phyloP scores from a whole-genome alignment of 2,113 vertebrate species.

The Ictidomys tridecemlineatus region DNA sequence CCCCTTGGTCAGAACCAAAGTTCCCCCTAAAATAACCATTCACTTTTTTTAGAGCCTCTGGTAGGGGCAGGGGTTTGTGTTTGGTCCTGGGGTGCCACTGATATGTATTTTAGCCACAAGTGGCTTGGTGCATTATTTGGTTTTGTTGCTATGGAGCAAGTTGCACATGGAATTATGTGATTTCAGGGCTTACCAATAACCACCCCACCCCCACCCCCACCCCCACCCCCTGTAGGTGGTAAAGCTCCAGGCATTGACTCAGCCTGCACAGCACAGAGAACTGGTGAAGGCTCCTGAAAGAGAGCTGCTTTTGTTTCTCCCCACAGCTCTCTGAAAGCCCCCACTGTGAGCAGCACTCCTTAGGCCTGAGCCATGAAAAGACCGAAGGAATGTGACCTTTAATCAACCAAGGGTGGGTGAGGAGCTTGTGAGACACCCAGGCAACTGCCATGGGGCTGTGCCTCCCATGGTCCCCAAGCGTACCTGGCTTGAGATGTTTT shows the following conservation, averaged over 20 bases:
- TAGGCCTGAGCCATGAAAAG: background rate
- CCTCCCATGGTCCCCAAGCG: background rate
- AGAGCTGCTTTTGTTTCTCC: background rate
- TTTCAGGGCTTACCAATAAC: background rate
- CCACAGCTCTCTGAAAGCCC: background rate
- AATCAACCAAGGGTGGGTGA: background rate
- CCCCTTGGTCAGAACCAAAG: background rate
- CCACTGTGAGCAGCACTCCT: background rate
- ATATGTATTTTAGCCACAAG: background rate
- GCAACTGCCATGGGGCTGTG: rapidly evolving
- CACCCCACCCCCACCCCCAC: background rate
- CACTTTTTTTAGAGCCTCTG: background rate
- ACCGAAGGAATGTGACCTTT: constrained; percentile 68
- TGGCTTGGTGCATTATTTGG: background rate
- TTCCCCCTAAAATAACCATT: background rate
- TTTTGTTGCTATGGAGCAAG: background rate
- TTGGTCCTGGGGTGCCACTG: background rate
- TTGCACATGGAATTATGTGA: background rate
- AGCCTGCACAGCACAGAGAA: background rate
- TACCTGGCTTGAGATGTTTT: background rate
- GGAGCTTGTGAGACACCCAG: background rate
- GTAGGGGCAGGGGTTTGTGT: background rate
- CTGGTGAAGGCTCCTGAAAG: constrained; percentile 44
- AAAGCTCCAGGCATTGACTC: background rate
- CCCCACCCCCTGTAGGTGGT: background rate